phyloP scores from a whole-genome alignment of 2,797 vertebrate genomes.

The Scarus forsteni region DNA sequence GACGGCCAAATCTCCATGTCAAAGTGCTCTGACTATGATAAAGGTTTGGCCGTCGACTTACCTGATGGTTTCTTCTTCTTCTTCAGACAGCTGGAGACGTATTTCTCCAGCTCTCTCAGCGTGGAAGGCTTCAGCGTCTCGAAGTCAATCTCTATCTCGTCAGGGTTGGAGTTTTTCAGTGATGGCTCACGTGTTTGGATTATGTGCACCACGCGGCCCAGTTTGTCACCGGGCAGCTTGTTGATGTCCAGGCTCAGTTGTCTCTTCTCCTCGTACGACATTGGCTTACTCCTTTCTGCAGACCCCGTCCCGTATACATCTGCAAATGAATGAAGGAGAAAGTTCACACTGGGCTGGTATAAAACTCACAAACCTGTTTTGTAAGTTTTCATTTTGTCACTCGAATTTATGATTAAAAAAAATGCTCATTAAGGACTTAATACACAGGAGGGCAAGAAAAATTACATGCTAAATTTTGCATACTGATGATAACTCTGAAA shows the following conservation, averaged over 20 bases:
- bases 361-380: too few species aligned
- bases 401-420: too few species aligned
- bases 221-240: slow-evolving; percentile 92
- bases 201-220: slow-evolving; percentile 93
- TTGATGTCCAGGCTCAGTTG: slow-evolving; percentile 96
- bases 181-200: slow-evolving; percentile 92
- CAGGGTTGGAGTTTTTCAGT: slow-evolving; percentile 93
- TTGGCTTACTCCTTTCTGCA: slow-evolving; percentile 86
- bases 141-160: slow-evolving; percentile 96
- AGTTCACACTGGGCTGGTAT: background rate
- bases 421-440: too few species aligned
- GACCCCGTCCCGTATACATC: slow-evolving; percentile 59
- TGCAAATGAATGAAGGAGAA: slow-evolving; percentile 17
- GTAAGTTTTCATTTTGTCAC: too few species aligned
- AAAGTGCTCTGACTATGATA: background rate
- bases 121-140: slow-evolving; percentile 95
- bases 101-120: slow-evolving; percentile 91
- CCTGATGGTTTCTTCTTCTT: slow-evolving; percentile 90
- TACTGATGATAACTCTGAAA: too few species aligned
- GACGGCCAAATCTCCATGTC: too few species aligned
- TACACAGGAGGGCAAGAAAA: too few species aligned
- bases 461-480: too few species aligned
- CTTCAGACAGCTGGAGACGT: slow-evolving; percentile 91
- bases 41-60: slow-evolving; percentile 18
- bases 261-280: slow-evolving; percentile 95